Evolutionary conservation across 2,888 invertebrate genomes (phyloP).

Genomic region (Mycogona germanica): DNA sequence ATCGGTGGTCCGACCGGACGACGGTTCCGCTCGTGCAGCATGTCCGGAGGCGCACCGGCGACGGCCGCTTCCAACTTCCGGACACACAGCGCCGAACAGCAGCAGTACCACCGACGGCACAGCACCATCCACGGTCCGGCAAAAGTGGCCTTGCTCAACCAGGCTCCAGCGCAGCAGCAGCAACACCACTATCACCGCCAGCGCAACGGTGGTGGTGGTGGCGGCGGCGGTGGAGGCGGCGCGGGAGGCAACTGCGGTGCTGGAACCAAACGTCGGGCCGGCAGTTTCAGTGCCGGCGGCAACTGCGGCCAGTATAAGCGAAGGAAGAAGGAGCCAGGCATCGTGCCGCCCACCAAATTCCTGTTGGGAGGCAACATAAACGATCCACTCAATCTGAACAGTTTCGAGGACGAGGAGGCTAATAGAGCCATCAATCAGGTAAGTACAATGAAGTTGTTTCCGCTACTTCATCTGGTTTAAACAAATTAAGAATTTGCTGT

Average conservation of each 20-base stretch:
- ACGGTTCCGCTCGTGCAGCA: conserved; percentile 34
- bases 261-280: conserved; percentile 34
- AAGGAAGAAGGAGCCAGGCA: conserved; percentile 49
- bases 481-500: too few species aligned
- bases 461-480: too few species aligned
- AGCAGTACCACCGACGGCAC: not conserved
- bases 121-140: too few species aligned
- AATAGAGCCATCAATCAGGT: conserved; percentile 32
- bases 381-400: conserved; percentile 87
- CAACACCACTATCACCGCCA: too few species aligned
- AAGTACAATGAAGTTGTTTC: too few species aligned
- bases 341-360: conserved; percentile 85
- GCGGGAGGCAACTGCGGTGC: conserved; percentile 27
- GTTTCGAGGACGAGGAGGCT: conserved; percentile 46
- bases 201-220: not conserved
- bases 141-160: not conserved
- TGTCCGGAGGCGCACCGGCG: conserved; percentile 38
- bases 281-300: not conserved
- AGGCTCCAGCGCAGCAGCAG: not conserved
- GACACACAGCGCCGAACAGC: not conserved
- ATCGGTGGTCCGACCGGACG: not conserved
- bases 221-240: not conserved
- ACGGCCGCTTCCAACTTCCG: too few species aligned
- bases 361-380: conserved; percentile 87
- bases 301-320: conserved; percentile 50